Evolutionary conservation across 2,797 vertebrate species (phyloP), one percentile per base, ranked within the genome.

Genomic region (Carapus acus): DNA sequence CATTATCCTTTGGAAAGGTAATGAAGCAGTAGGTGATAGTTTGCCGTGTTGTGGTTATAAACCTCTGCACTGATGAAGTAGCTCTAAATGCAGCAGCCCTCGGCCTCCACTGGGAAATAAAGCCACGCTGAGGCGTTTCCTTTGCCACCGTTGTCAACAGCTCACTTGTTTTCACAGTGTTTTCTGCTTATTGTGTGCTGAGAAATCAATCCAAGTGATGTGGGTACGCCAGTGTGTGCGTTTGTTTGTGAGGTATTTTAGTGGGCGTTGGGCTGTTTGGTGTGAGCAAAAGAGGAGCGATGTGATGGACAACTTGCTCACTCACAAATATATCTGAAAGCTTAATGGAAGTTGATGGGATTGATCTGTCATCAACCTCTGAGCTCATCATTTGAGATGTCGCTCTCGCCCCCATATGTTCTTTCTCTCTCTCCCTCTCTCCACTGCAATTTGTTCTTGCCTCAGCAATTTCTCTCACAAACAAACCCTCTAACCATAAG

Each of bases 91-190:
- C 60, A 71, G 71, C 56, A 52, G 80, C 71, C 62, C 79, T 23
- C 58, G 17, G 67, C 55, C 87, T 80, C 78, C 68, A 39, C 58
- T n/a, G n/a, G 79, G 83, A 86, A 86, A 87, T 90, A 86, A 87
- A 88, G 63, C 61, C 59, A 70, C 55, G 72, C 76, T 82, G 55
- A 77, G 80, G 65, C 59, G 73, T 45, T n/a, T 50, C 73, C 58
- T 67, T 81, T 75, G 43, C 43, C 49, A 47, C 71, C 81, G 65
- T 82, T 85, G 74, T 82, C 77, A 82, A 41, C 67, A 39, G 16
- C 24, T 33, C n/a, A 29, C 65, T 46, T 21, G 13, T 83, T 83
- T 54, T 59, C 40, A 86, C 83, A 81, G 69, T 81, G 67, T 85
- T 81, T 74, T 77, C 67, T 60, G 58, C 72, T 76, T 69, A 74